Conservation (phyloP, 2,888 invertebrate genomes). For the Axea sp. region DNA sequence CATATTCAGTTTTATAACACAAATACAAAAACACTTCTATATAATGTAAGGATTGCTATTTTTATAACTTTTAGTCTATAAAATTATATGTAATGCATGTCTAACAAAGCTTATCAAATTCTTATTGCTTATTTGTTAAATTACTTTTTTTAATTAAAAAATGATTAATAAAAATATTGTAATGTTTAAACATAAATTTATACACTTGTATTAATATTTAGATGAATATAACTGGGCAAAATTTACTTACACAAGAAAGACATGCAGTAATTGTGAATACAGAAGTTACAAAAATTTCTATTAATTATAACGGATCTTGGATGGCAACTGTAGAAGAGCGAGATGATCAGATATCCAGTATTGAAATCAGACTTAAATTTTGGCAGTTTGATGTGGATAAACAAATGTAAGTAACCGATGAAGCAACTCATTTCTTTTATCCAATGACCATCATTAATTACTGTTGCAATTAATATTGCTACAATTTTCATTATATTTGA, state of each 20-base stretch:
- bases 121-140: no score
- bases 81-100: no score
- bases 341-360: constrained; percentile 81
- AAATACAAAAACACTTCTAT: constrained; percentile 83
- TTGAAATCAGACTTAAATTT: constrained; percentile 87
- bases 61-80: no score
- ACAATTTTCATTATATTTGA: no score
- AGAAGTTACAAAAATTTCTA: constrained; percentile 84
- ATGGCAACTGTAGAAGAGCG: constrained; percentile 86
- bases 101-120: no score
- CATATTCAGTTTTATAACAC: constrained; percentile 88
- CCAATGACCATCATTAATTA: no score
- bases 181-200: no score
- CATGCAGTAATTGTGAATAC: constrained; percentile 83
- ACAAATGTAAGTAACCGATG: constrained; percentile 81
- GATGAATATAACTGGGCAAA: constrained; percentile 87
- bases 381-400: constrained; percentile 83
- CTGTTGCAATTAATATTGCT: no score
- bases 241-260: constrained; percentile 84
- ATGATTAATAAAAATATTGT: no score
- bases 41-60: constrained; percentile 84
- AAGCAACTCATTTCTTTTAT: no score
- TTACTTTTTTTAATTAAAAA: no score
- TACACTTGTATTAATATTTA: constrained; percentile 71
- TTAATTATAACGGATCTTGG: constrained; percentile 85